A percentile compares a stretch with the other conserved stretches of the same genome.
Conservation (phyloP, 2,797 vertebrate species). For the Pteropus rufus region DNA sequence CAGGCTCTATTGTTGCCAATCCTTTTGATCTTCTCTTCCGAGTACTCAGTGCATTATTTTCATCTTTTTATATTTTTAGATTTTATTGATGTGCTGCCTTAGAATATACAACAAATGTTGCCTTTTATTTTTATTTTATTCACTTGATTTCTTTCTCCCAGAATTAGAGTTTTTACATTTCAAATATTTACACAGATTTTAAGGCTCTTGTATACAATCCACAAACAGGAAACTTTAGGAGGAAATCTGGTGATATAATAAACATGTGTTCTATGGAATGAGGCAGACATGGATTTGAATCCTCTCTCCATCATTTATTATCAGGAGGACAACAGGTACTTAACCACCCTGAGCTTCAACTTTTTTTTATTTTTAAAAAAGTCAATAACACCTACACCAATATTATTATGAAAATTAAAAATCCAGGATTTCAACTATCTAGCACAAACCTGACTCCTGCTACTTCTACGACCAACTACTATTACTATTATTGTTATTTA, state of each 20-base stretch:
- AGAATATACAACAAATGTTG: slow-evolving; percentile 59
- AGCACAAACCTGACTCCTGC: neutral
- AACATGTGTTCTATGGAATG: neutral
- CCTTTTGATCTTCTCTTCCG: slow-evolving; percentile 75
- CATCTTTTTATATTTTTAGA: slow-evolving; percentile 70
- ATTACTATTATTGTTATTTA: neutral
- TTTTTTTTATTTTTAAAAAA: neutral
- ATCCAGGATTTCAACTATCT: neutral
- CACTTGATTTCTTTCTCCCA: neutral
- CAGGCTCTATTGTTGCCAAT: slow-evolving; percentile 72
- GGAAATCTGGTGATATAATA: neutral
- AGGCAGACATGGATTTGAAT: neutral
- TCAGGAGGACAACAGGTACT: neutral
- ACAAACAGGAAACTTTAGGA: neutral
- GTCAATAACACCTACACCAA: neutral
- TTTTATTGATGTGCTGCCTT: slow-evolving; percentile 65
- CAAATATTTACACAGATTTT: neutral
- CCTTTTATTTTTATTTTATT: slow-evolving; percentile 76
- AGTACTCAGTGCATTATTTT: slow-evolving; percentile 62
- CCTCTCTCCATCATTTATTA: neutral
- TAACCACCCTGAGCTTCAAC: neutral
- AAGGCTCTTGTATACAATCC: neutral
- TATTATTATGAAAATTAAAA: slow-evolving; percentile 26
- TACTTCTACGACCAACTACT: neutral
- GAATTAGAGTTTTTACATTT: slow-evolving; percentile 21